Percentiles rank a stretch among this genome's conserved stretches.
phyloP scores from a whole-genome alignment of 2,113 vertebrate genomes.

The Platysteira castanea region DNA sequence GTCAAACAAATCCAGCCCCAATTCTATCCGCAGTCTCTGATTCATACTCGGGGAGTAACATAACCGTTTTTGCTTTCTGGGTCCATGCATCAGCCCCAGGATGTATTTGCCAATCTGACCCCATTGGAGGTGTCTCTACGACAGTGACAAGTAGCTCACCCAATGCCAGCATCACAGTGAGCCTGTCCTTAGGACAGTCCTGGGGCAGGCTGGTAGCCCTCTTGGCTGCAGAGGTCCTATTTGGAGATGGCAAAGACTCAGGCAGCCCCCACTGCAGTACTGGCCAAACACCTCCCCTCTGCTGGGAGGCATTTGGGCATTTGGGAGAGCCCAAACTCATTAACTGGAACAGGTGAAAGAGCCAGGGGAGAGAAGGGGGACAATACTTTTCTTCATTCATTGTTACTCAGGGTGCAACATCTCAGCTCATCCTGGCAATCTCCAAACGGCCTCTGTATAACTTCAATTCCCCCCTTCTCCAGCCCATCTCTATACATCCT shows the following conservation, averaged over 20 bases:
- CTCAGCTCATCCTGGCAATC: background rate
- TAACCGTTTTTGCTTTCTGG: background rate
- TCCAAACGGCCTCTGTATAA: background rate
- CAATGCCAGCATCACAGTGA: background rate
- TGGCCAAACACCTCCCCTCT: background rate
- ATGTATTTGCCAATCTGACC: background rate
- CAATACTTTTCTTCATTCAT: background rate
- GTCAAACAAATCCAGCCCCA: background rate
- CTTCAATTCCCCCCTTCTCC: background rate
- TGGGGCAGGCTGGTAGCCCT: background rate
- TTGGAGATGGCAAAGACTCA: background rate
- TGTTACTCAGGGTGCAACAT: background rate
- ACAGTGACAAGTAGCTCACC: background rate
- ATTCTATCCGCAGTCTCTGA: background rate
- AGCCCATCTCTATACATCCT: background rate
- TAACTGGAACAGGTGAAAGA: background rate
- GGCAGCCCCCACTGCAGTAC: background rate
- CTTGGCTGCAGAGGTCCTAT: background rate
- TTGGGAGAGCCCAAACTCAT: background rate
- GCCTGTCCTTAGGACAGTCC: background rate
- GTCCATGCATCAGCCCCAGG: background rate
- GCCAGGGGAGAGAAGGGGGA: background rate
- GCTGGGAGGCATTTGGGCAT: rapidly evolving
- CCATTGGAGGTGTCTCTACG: background rate
- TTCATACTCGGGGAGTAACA: background rate